Conservation (phyloP, 2,113 vertebrate species). For the Rhipidura dahli region DNA sequence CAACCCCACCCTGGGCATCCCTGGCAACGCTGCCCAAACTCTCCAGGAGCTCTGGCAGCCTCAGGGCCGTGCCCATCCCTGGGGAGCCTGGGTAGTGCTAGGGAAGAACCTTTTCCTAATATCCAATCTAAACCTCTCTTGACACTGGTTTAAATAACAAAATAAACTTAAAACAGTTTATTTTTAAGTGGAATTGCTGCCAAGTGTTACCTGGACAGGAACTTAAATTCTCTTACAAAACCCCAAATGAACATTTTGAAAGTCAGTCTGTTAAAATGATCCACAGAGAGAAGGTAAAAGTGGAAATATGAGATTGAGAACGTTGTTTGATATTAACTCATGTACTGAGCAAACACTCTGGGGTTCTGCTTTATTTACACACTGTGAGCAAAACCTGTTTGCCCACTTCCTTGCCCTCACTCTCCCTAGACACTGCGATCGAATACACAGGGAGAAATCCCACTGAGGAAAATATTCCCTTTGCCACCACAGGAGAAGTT, state of each 20-base stretch:
- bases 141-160: not conserved
- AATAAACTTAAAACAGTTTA: not conserved
- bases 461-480: not conserved
- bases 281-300: not conserved
- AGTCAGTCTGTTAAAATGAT: not conserved
- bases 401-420: not conserved
- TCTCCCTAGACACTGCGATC: accelerated
- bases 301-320: not conserved
- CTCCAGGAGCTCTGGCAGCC: not conserved
- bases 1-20: not conserved
- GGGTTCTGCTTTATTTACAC: not conserved
- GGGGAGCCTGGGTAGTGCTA: not conserved
- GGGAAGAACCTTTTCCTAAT: not conserved
- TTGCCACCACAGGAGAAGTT: not conserved
- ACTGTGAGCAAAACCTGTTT: not conserved
- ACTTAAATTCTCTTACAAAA: not conserved
- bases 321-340: not conserved
- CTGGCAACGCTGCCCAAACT: accelerated
- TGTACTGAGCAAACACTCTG: not conserved
- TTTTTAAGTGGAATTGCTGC: not conserved
- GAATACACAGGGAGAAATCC: not conserved
- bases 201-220: not conserved
- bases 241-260: not conserved
- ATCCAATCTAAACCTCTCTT: not conserved
- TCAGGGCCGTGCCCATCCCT: accelerated